phyloP scores from a whole-genome alignment of 2,797 vertebrate species.

The Cossypha caffra region DNA sequence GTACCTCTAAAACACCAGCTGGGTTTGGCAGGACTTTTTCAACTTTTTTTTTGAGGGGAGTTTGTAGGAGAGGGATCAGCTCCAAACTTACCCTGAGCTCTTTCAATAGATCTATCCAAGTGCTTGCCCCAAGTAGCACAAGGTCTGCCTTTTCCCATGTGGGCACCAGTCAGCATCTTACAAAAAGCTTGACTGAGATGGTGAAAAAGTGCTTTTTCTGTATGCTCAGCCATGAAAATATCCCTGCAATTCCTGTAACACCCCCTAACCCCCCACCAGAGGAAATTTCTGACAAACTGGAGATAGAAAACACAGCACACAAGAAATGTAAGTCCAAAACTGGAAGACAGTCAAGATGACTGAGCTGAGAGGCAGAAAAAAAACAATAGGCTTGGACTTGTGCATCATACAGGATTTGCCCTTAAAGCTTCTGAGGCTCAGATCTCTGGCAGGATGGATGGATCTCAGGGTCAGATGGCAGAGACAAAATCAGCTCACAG shows the following conservation, averaged over 20 bases:
- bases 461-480: not conserved
- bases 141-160: not conserved
- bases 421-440: not conserved
- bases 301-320: not conserved
- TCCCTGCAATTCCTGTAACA: not conserved
- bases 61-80: not conserved
- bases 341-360: constrained; percentile 1
- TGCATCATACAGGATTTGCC: not conserved
- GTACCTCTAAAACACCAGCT: not conserved
- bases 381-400: not conserved
- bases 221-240: not conserved
- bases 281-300: not conserved
- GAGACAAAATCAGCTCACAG: not conserved
- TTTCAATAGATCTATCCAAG: not conserved
- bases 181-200: not conserved
- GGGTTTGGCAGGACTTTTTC: not conserved
- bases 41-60: not conserved
- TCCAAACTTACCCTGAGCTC: not conserved
- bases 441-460: not conserved
- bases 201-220: not conserved
- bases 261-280: not conserved
- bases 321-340: constrained; percentile 15
- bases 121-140: not conserved
- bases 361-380: not conserved
- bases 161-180: not conserved